Evolutionary conservation across 2,888 invertebrate genomes (phyloP).

Genomic region (Trichogramma evanescens): DNA sequence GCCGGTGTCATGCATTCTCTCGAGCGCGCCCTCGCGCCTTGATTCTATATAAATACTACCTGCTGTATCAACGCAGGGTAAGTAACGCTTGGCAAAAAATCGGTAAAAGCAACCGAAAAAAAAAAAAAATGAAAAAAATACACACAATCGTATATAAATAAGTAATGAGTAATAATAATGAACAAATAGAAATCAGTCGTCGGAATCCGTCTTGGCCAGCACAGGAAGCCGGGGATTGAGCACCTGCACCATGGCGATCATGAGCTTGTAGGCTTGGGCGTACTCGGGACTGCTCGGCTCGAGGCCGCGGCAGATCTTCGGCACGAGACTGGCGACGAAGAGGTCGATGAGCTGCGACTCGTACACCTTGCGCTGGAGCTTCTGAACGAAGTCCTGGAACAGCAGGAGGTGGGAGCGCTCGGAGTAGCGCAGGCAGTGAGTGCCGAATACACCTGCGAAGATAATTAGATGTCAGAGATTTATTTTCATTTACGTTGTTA

Average conservation of each 20-base stretch:
- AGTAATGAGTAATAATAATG: no score
- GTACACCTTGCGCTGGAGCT: conserved; percentile 34
- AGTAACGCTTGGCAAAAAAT: no score
- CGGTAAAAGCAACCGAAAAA: no score
- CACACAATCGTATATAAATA: no score
- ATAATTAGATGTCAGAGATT: conserved; percentile 5
- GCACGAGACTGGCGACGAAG: conserved; percentile 28
- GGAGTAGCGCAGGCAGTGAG: conserved; percentile 31
- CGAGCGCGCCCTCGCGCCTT: no score
- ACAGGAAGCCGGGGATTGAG: conserved; percentile 36
- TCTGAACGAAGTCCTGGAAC: conserved; percentile 31
- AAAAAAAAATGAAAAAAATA: no score
- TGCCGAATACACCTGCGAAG: conserved; percentile 29
- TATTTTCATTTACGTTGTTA: background rate
- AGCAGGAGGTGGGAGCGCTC: conserved; percentile 30
- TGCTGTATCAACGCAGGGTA: no score
- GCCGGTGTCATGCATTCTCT: no score
- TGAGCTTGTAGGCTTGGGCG: conserved; percentile 35
- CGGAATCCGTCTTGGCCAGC: conserved; percentile 32
- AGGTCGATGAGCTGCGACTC: conserved; percentile 29
- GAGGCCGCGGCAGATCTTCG: conserved; percentile 24
- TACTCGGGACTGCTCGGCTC: conserved; percentile 28
- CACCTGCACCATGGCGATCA: conserved; percentile 33
- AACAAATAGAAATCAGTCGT: background rate
- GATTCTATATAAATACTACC: no score